Conservation (phyloP, 2,113 vertebrate genomes). For the Acrocephalus kingi region DNA sequence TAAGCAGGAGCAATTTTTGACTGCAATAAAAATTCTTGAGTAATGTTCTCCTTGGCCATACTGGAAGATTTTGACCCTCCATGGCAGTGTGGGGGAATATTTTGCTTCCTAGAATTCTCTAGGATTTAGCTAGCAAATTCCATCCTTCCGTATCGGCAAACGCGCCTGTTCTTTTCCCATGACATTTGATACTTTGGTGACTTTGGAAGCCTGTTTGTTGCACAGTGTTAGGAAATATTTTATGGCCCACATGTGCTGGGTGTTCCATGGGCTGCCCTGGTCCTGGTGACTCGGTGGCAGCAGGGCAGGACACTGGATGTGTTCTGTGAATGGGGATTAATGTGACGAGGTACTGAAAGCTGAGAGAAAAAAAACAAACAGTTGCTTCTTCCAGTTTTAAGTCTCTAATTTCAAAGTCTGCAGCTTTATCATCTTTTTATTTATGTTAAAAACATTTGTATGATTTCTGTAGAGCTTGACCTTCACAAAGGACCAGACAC, state of each 20-base stretch:
- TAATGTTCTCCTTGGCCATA: background rate
- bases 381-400: background rate
- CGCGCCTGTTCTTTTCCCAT: background rate
- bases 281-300: background rate
- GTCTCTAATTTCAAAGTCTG: background rate
- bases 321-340: background rate
- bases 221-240: background rate
- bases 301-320: background rate
- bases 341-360: background rate
- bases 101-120: slow-evolving; percentile 17
- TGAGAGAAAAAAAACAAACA: background rate
- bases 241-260: background rate
- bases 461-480: slow-evolving; percentile 80
- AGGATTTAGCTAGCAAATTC: slow-evolving; percentile 33
- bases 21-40: background rate
- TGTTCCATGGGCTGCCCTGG: background rate
- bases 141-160: background rate
- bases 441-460: background rate
- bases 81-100: background rate
- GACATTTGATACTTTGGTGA: background rate
- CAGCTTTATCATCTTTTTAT: background rate
- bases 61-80: background rate
- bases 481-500: slow-evolving; percentile 89
- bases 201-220: background rate
- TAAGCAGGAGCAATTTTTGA: background rate